These are phyloP conservation scores for Scopus umbretta DNA, from an alignment of 2,113 vertebrate genomes.

Conservation along the genomic window DNA sequence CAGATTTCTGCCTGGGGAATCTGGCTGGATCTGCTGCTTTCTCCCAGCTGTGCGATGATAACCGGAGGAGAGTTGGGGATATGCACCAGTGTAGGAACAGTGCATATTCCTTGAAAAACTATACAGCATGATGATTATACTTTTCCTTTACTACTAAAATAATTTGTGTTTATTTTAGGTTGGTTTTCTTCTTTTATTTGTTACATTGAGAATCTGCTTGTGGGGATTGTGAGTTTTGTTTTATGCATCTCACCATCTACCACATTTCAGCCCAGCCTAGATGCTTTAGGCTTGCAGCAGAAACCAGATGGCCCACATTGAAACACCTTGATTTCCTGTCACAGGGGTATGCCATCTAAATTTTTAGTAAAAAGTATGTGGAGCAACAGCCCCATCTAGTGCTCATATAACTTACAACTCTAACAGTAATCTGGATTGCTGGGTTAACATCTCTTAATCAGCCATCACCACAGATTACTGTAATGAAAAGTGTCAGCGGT, in stretches of 20 bases:
- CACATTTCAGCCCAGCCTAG: neutral
- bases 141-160: neutral
- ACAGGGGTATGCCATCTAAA: accelerated
- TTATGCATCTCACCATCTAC: neutral
- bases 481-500: neutral
- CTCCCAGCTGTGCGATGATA: neutral
- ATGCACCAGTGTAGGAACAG: neutral
- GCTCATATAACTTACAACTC: neutral
- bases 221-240: neutral
- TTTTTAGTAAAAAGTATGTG: neutral
- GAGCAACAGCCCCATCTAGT: neutral
- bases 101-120: neutral
- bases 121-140: neutral
- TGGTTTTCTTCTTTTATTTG: neutral
- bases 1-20: neutral
- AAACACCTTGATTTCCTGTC: neutral
- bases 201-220: neutral
- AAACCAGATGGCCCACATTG: neutral
- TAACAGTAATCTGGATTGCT: neutral
- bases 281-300: neutral
- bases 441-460: neutral
- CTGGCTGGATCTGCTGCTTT: neutral
- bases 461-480: neutral
- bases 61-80: neutral
- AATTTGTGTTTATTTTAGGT: neutral